A percentile compares a stretch with the other conserved stretches of the same genome.
Conservation (phyloP, 92 coral and sea anemone species). For the Heliopora coerulea region DNA sequence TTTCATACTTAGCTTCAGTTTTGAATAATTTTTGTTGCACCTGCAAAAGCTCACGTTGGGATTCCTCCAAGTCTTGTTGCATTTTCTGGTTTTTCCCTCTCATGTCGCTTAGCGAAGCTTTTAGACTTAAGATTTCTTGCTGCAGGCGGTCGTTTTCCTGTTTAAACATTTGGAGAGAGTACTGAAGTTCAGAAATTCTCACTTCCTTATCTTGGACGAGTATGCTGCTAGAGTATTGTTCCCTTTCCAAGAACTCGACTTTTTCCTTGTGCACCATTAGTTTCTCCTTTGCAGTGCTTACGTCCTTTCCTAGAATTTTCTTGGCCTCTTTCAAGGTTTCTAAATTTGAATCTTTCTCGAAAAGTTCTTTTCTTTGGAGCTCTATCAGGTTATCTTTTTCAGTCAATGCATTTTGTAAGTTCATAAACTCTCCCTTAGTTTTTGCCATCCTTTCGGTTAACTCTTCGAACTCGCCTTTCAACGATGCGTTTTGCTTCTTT, state of each 20-base stretch:
- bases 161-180: slow-evolving; percentile 54
- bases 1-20: slow-evolving; percentile 59
- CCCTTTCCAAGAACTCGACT: slow-evolving; percentile 55
- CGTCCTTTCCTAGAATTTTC: slow-evolving; percentile 62
- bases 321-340: slow-evolving; percentile 61
- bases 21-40: slow-evolving; percentile 54
- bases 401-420: slow-evolving; percentile 61
- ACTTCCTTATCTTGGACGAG: slow-evolving; percentile 57
- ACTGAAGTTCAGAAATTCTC: slow-evolving; percentile 52
- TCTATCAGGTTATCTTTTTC: slow-evolving; percentile 67
- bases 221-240: slow-evolving; percentile 59
- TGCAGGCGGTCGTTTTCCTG: slow-evolving; percentile 60
- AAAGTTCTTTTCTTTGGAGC: slow-evolving; percentile 54
- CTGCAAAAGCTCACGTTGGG: slow-evolving; percentile 52
- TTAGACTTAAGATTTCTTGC: slow-evolving; percentile 61
- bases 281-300: slow-evolving; percentile 61
- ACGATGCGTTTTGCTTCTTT: slow-evolving; percentile 53
- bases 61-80: slow-evolving; percentile 46
- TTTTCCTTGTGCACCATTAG: slow-evolving; percentile 53
- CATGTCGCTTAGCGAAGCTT: slow-evolving; percentile 42
- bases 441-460: slow-evolving; percentile 51
- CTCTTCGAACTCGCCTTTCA: slow-evolving; percentile 62
- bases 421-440: slow-evolving; percentile 51
- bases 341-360: slow-evolving; percentile 53
- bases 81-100: slow-evolving; percentile 54